phyloP scores from a whole-genome alignment of 2,113 vertebrate genomes.

The Lathamus discolor region DNA sequence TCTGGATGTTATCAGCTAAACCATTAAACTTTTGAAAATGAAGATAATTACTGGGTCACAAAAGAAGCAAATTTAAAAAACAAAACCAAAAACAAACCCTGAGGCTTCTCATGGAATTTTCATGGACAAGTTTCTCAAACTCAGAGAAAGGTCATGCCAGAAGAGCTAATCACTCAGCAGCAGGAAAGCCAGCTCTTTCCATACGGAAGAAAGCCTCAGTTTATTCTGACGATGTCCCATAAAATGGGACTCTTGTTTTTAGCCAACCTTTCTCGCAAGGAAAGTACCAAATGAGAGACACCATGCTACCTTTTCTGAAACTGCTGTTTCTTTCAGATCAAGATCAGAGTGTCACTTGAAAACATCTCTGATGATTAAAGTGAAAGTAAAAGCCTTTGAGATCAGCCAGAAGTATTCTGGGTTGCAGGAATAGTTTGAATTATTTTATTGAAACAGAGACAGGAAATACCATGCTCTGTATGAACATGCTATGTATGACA shows the following conservation, averaged over 20 bases:
- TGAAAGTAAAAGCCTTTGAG: background rate
- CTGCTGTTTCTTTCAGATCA: background rate
- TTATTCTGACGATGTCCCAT: background rate
- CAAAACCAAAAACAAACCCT: no score
- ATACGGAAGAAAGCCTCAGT: background rate
- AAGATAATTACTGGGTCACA: background rate
- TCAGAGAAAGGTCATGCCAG: background rate
- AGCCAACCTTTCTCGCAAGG: background rate
- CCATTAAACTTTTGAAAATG: background rate
- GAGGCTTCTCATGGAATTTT: background rate
- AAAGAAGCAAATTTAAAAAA: background rate
- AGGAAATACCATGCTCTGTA: background rate
- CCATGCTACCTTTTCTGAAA: background rate
- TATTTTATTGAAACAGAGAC: background rate
- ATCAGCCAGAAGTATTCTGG: background rate
- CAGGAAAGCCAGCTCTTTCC: background rate
- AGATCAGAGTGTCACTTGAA: background rate
- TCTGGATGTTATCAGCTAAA: background rate
- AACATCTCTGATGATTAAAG: background rate
- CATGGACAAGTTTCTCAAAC: background rate
- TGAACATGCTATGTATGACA: background rate
- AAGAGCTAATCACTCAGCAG: background rate
- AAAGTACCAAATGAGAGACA: background rate
- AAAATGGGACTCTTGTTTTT: background rate
- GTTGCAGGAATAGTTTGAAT: background rate